Evolutionary conservation across 2,113 vertebrate genomes (phyloP).

Genomic region (Phrynosoma platyrhinos): DNA sequence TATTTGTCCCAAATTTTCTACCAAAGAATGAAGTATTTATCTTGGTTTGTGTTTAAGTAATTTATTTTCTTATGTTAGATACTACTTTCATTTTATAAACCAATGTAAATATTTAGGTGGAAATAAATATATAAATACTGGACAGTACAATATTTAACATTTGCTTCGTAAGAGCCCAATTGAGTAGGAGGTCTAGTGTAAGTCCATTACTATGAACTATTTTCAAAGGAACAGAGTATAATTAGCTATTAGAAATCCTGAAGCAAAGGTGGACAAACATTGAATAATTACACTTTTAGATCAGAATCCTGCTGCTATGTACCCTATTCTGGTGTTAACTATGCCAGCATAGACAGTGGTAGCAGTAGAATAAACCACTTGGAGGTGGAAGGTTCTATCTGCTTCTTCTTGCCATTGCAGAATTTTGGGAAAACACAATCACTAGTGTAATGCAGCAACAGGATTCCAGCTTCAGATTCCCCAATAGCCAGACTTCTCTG

Average conservation of each 20-base stretch:
- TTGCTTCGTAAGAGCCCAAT: neutral
- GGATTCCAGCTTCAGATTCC: too few relatives aligned
- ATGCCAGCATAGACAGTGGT: too few relatives aligned
- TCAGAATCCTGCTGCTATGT: too few relatives aligned
- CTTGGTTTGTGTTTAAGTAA: neutral
- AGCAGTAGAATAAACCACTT: too few relatives aligned
- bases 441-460: too few relatives aligned
- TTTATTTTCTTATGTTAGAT: neutral
- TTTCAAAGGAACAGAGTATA: too few relatives aligned
- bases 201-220: neutral
- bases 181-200: neutral
- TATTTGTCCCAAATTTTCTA: neutral
- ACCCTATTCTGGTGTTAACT: too few relatives aligned
- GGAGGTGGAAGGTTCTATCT: too few relatives aligned
- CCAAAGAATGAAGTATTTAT: neutral
- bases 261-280: neutral
- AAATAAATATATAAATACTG: neutral
- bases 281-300: neutral
- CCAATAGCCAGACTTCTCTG: too few relatives aligned
- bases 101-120: neutral
- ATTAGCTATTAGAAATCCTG: neutral
- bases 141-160: neutral
- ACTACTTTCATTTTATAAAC: neutral
- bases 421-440: neutral
- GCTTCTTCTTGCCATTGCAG: neutral